These are phyloP conservation scores for Stomatorhinus ivindoensis DNA, from an alignment of 2,113 vertebrate species.

Conservation along the genomic window DNA sequence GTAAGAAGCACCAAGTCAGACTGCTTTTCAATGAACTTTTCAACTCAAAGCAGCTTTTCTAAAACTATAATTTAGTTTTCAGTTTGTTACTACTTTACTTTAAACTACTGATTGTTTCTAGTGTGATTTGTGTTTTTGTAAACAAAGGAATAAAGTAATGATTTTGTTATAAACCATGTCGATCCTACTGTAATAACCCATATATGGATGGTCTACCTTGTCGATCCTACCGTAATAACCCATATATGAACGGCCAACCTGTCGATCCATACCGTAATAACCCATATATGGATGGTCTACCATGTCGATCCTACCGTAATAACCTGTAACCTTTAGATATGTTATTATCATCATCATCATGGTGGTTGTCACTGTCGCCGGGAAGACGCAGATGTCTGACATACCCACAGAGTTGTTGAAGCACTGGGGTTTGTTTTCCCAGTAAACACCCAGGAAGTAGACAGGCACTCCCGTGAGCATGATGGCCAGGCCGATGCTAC, in stretches of 20 bases:
- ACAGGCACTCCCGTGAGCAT: conserved; percentile 70
- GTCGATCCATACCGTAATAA: too few relatives aligned
- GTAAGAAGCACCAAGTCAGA: neutral
- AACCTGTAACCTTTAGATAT: neutral
- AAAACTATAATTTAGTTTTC: neutral
- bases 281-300: neutral
- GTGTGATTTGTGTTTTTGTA: neutral
- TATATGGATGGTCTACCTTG: too few relatives aligned
- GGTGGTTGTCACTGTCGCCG: neutral
- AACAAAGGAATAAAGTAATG: neutral
- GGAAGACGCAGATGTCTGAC: conserved; percentile 20
- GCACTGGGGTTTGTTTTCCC: conserved; percentile 65
- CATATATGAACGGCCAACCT: too few relatives aligned
- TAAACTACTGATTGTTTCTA: neutral
- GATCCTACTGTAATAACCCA: too few relatives aligned
- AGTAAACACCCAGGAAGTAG: conserved; percentile 68
- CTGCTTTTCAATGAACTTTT: neutral
- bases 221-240: too few relatives aligned
- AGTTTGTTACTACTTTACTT: neutral
- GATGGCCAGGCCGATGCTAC: conserved; percentile 66
- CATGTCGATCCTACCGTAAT: neutral
- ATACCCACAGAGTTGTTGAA: conserved; percentile 57
- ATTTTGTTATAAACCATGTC: neutral
- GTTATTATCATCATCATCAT: neutral
- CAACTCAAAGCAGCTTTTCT: neutral